phyloP scores from a whole-genome alignment of 2,113 vertebrate genomes.

The Passerina amoena region DNA sequence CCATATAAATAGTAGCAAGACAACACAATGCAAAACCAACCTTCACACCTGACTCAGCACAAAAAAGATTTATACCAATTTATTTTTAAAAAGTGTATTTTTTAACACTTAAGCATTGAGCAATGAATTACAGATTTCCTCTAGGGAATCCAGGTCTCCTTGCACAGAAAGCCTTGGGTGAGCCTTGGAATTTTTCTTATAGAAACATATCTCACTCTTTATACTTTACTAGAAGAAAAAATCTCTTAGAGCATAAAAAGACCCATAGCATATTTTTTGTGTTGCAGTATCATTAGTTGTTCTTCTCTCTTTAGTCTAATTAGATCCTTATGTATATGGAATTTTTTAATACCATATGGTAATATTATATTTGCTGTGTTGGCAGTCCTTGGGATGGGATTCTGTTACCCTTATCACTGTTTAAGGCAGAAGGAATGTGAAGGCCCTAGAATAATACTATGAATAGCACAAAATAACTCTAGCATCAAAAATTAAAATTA shows the following conservation, averaged over 20 bases:
- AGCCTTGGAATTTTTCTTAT: not conserved
- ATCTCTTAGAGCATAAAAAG: not conserved
- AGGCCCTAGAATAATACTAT: not conserved
- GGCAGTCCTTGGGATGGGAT: not conserved
- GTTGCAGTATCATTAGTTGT: not conserved
- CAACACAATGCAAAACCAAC: not conserved
- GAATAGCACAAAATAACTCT: not conserved
- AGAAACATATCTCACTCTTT: not conserved
- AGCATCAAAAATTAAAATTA: not conserved
- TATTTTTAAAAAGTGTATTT: not conserved
- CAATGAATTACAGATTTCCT: not conserved
- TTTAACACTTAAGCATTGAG: not conserved
- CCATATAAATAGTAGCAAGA: not conserved
- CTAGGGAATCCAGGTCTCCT: not conserved
- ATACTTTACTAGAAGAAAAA: not conserved
- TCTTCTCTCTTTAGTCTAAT: not conserved
- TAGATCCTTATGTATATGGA: not conserved
- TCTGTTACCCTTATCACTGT: not conserved
- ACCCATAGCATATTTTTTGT: not conserved
- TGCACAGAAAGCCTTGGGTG: not conserved
- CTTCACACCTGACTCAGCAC: not conserved
- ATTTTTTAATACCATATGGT: not conserved
- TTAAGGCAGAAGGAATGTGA: not conserved
- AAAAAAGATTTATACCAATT: not conserved
- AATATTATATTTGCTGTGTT: not conserved